Percentiles rank a stretch among this genome's conserved stretches.
These are phyloP conservation scores for Ascaphus truei DNA, from an alignment of 2,113 vertebrate genomes.

Conservation along the genomic window DNA sequence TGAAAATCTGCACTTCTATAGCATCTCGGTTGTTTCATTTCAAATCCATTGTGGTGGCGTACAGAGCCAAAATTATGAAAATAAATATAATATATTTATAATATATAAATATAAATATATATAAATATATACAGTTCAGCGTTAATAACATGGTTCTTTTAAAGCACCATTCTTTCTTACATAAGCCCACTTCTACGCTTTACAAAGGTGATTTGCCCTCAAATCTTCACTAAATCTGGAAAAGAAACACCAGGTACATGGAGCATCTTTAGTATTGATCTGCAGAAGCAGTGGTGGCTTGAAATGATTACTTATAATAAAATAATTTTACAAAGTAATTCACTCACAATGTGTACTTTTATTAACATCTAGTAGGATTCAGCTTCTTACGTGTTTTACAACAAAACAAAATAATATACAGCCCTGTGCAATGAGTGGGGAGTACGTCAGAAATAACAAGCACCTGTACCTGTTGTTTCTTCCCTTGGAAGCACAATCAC, in stretches of 20 bases:
- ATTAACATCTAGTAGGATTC: slow-evolving; percentile 15
- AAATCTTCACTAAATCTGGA: not conserved
- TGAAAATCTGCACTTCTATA: too few species aligned
- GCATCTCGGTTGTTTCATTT: too few species aligned
- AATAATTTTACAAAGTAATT: slow-evolving; percentile 18
- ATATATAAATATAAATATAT: too few species aligned
- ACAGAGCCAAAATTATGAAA: too few species aligned
- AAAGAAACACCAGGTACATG: not conserved
- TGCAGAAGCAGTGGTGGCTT: not conserved
- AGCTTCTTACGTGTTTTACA: slow-evolving; percentile 5
- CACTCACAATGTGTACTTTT: not conserved
- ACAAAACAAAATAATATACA: slow-evolving; percentile 6
- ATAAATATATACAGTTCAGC: too few species aligned
- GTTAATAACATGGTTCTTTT: too few species aligned
- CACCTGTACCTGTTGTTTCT: not conserved
- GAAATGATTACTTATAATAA: slow-evolving; percentile 6
- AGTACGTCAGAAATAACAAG: not conserved
- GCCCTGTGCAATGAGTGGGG: not conserved
- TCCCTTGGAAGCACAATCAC: not conserved
- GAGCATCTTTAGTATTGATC: slow-evolving; percentile 6
- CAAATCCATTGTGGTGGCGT: too few species aligned
- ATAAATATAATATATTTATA: too few species aligned
- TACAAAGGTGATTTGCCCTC: not conserved
- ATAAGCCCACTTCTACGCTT: not conserved
- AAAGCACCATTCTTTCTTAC: not conserved